Evolutionary conservation across 2,888 invertebrate species (phyloP), one percentile per base, ranked within the genome.

Genomic region (Unio pictorum): DNA sequence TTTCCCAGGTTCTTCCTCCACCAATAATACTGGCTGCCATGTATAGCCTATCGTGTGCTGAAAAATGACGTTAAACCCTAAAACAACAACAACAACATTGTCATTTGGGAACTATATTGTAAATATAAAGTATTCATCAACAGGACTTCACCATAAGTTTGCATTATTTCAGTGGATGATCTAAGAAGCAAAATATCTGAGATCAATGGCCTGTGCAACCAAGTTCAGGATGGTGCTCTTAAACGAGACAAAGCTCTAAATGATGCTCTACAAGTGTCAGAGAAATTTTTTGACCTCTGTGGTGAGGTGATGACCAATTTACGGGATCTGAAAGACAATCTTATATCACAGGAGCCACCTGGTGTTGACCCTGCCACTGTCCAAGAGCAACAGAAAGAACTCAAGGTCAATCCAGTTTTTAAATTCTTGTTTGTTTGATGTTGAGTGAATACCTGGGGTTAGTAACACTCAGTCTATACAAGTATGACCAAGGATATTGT

Each of bases 341-440:
- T 89, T 58, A 73, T 80, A 60, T 87, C 88, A 3, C 89, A 89
- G 76, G 89, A 90, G 69, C 84, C 86, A 1, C 87, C 89, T 2
- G 88, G 88, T 4, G 84, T 89, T 7, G 88, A 89, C 63, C 81
- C 86, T 0, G 82, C 84, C 23, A 85, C 87, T 17, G 85, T 89
- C 55, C 80, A 81, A 66, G 89, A 89, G 72, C 90, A 90, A 73
- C 88, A 86, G 72, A 85, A 85, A 65, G 90, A 90, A 74, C 79
- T 89, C 3, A 81, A 85, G 79, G 89, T 89, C 72, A 61, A 57
- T 45, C 45, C 45, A 15, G 45, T 45, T 0, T 45, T 11, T 45
- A 45, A 45, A 45, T 45, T 15, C 15, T 45, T 11, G 45, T 15
- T 45, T 45, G 45, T 45, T 45, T 45, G 45, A 45, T 3, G 45